phyloP scores from a whole-genome alignment of 2,113 vertebrate species.

The Meles meles region DNA sequence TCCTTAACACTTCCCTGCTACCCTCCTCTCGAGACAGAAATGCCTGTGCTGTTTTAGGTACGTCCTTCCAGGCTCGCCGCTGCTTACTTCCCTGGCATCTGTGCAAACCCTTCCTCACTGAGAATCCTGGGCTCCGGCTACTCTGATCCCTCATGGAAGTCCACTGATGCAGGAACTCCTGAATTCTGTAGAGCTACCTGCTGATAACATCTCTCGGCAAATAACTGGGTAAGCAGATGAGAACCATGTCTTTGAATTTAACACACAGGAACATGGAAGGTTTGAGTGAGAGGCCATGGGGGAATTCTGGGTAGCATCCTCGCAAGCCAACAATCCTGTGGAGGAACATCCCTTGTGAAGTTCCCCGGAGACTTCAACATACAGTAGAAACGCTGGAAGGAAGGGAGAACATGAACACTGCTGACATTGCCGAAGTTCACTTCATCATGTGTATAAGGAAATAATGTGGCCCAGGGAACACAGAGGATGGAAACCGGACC shows the following conservation, averaged over 20 bases:
- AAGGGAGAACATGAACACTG: neutral
- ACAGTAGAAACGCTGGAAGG: neutral
- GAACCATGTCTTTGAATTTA: neutral
- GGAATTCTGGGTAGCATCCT: neutral
- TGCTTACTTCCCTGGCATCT: neutral
- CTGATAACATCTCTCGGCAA: neutral
- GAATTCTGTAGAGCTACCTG: neutral
- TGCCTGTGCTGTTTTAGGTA: too few species aligned
- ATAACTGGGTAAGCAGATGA: neutral
- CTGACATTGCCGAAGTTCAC: neutral
- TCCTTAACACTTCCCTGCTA: neutral
- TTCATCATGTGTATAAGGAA: neutral
- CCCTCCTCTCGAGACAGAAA: neutral
- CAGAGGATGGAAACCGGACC: neutral
- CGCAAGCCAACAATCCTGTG: neutral
- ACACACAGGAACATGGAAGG: neutral
- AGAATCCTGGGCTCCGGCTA: too few species aligned
- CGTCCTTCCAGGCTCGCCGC: fast-evolving
- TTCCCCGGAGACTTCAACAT: neutral
- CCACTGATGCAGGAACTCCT: neutral
- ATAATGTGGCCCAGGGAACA: neutral
- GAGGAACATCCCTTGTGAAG: neutral
- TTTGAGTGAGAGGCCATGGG: neutral
- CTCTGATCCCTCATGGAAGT: neutral
- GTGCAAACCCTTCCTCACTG: neutral